Percentiles rank a stretch among this genome's conserved stretches.
These are phyloP conservation scores for Helicolenus hilgendorfi DNA, from an alignment of 2,797 vertebrate genomes.

Conservation along the genomic window DNA sequence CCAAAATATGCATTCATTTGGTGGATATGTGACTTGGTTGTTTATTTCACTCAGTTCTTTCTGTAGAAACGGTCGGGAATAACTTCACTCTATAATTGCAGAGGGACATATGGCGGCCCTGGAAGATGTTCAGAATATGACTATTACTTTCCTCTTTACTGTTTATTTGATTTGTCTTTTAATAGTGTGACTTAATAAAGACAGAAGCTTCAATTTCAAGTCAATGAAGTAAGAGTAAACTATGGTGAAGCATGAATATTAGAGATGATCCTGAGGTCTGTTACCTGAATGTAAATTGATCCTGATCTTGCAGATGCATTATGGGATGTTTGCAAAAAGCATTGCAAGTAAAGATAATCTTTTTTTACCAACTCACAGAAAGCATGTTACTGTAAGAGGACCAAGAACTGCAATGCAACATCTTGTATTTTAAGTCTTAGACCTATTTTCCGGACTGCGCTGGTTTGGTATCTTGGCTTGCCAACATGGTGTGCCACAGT, in stretches of 20 bases:
- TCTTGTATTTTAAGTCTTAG: slow-evolving; percentile 1
- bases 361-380: neutral
- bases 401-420: neutral
- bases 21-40: slow-evolving; percentile 35
- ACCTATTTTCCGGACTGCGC: slow-evolving; percentile 27
- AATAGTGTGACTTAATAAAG: slow-evolving; percentile 43
- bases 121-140: slow-evolving; percentile 15
- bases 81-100: slow-evolving; percentile 46
- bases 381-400: neutral
- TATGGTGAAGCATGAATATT: neutral
- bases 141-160: slow-evolving; percentile 8
- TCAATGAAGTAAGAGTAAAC: slow-evolving; percentile 2
- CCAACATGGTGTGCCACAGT: neutral
- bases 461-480: slow-evolving; percentile 35
- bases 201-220: slow-evolving; percentile 39
- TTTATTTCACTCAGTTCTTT: slow-evolving; percentile 49
- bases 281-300: neutral
- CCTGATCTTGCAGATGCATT: neutral
- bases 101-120: slow-evolving; percentile 22
- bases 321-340: neutral
- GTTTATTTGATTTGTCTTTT: slow-evolving; percentile 56
- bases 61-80: slow-evolving; percentile 27
- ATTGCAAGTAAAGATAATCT: neutral
- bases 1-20: slow-evolving; percentile 35
- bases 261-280: neutral